Percentiles rank a stretch among this genome's conserved stretches.
Conservation (phyloP, 2,113 vertebrate genomes). For the Fulmarus glacialis region DNA sequence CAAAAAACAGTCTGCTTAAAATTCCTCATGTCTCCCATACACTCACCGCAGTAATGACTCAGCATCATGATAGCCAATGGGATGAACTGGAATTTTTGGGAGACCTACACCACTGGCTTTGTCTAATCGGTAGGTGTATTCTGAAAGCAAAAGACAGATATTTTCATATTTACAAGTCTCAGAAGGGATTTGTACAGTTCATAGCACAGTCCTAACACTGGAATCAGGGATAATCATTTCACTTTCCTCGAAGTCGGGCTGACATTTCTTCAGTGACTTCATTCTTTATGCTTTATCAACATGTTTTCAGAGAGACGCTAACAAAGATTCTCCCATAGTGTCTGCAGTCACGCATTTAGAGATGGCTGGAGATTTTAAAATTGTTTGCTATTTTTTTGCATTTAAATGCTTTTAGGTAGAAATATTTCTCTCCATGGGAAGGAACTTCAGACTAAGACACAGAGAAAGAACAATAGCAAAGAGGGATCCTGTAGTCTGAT, state of each 20-base stretch:
- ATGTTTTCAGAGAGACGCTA: background rate
- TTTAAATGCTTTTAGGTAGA: background rate
- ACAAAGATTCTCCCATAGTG: background rate
- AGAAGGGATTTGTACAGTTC: background rate
- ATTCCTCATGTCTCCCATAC: background rate
- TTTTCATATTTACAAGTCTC: background rate
- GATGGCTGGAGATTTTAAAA: background rate
- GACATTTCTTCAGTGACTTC: background rate
- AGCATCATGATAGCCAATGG: constrained; percentile 90
- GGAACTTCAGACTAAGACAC: background rate
- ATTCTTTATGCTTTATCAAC: background rate
- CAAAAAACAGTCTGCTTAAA: background rate
- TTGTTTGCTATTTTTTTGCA: background rate
- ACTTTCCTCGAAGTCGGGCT: background rate
- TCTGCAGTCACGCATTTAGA: background rate
- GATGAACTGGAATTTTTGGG: constrained; percentile 93
- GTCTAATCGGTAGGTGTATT: constrained; percentile 83
- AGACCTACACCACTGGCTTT: constrained; percentile 82
- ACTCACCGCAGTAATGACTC: constrained; percentile 84
- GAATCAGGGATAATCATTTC: background rate
- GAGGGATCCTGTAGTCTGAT: background rate
- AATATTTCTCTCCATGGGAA: background rate
- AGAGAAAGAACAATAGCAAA: background rate
- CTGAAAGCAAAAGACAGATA: constrained; percentile 62
- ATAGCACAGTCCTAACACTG: background rate